Conservation (phyloP, 2,888 invertebrate species). For the Sarcophaga carnaria region DNA sequence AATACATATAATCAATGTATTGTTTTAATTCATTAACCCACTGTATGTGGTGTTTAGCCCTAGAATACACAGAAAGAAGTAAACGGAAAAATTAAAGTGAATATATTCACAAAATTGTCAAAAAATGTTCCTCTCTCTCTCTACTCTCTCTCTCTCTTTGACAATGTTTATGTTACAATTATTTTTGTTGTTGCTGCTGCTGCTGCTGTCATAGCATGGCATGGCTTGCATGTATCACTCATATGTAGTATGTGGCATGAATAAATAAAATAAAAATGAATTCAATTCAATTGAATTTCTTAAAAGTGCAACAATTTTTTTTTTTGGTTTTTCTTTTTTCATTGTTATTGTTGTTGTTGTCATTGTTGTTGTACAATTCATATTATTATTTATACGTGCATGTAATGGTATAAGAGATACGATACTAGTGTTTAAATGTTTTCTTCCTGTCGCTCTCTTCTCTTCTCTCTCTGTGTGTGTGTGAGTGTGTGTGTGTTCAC, state of each 20-base stretch:
- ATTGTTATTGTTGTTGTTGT: neutral
- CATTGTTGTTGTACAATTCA: too few species aligned
- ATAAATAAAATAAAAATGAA: conserved; percentile 10
- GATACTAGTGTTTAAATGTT: neutral
- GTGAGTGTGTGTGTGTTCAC: neutral
- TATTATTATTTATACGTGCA: neutral
- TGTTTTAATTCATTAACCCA: too few species aligned
- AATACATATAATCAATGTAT: too few species aligned
- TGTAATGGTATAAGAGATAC: neutral
- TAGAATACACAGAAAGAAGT: neutral
- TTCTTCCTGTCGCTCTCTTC: neutral
- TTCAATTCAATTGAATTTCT: conserved; percentile 20
- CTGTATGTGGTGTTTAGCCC: neutral
- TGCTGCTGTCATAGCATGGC: neutral
- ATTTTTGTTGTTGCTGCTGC: neutral
- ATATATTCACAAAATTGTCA: conserved; percentile 23
- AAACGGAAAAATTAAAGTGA: neutral
- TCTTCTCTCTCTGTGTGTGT: neutral
- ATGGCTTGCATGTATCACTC: neutral
- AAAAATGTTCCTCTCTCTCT: neutral
- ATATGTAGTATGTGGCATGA: conserved; percentile 13
- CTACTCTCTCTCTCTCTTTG: neutral
- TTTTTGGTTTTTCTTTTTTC: neutral
- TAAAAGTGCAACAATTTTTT: conserved; percentile 6
- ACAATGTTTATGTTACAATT: neutral